Percentiles rank a stretch among this genome's conserved stretches.
Conservation (phyloP, 1,140 invertebrate species). For the fruit fly (Drosophila melanogaster) region DNA sequence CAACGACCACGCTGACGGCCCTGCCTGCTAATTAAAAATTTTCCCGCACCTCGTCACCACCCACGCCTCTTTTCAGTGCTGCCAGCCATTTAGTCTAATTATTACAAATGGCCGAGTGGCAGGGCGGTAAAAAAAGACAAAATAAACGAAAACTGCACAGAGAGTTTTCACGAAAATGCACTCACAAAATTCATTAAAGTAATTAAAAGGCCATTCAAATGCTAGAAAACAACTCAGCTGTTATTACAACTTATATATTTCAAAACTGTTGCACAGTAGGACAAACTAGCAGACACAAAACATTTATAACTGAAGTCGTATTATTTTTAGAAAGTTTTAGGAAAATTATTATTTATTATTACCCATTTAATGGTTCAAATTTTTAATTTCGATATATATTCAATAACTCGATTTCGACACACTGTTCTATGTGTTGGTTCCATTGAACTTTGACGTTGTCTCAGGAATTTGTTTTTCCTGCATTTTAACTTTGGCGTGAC, state of each 20-base stretch:
- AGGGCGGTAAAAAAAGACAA: conserved; percentile 19
- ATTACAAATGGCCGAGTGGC: conserved; percentile 66
- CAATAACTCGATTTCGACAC: background rate
- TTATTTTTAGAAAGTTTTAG: background rate
- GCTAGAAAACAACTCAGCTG: conserved; percentile 19
- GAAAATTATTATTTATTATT: no score
- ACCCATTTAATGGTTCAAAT: no score
- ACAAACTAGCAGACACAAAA: background rate
- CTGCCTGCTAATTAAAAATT: conserved; percentile 72
- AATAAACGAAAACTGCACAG: conserved; percentile 32
- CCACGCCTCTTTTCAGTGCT: conserved; percentile 1
- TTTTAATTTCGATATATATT: no score
- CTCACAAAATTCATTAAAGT: conserved; percentile 55
- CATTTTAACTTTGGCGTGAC: conserved; percentile 34
- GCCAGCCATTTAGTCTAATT: conserved; percentile 70
- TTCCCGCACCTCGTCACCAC: conserved; percentile 37
- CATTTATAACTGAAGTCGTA: background rate
- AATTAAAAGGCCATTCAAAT: conserved; percentile 54
- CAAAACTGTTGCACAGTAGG: conserved; percentile 18
- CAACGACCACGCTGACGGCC: conserved; percentile 32
- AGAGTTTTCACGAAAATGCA: conserved; percentile 59
- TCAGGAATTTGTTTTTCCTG: conserved; percentile 53
- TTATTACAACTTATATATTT: conserved; percentile 1
- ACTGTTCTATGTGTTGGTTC: conserved; percentile 4
- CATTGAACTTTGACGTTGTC: conserved; percentile 39